Conservation (phyloP, 1,140 invertebrate species). For the Brachionus plicatilis region DNA sequence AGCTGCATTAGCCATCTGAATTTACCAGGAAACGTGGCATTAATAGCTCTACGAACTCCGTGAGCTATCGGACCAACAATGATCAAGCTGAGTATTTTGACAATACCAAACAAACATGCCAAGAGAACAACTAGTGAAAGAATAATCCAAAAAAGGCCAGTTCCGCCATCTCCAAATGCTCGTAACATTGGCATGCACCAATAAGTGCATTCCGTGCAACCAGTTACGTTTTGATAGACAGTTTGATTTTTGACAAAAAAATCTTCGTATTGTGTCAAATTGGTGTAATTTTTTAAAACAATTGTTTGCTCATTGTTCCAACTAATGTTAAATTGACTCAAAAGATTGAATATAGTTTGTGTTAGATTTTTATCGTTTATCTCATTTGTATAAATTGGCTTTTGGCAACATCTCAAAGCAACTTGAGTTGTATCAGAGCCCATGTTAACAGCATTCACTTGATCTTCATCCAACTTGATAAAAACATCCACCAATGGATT, state of each 20-base stretch:
- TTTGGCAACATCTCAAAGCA: neutral
- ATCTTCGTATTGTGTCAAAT: neutral
- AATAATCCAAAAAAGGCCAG: slow-evolving; percentile 13
- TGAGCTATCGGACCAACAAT: slow-evolving; percentile 56
- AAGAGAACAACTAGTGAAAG: neutral
- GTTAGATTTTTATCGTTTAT: neutral
- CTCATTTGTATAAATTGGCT: neutral
- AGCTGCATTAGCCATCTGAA: slow-evolving; percentile 59
- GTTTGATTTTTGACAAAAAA: neutral
- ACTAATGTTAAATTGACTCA: neutral
- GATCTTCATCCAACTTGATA: neutral
- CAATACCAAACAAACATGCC: slow-evolving; percentile 6
- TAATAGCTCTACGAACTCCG: slow-evolving; percentile 59
- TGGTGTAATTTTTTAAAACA: neutral
- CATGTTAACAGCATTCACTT: neutral
- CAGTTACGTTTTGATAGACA: neutral
- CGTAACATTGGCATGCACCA: slow-evolving; percentile 11
- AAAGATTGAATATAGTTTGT: neutral
- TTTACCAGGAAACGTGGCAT: slow-evolving; percentile 58
- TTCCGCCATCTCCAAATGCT: slow-evolving; percentile 19
- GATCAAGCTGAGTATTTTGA: slow-evolving; percentile 1
- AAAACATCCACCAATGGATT: neutral
- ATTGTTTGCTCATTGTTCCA: neutral
- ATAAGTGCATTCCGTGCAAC: neutral
- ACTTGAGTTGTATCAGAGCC: neutral